Conservation (phyloP, 2,888 invertebrate genomes). For the Drosophila pseudotalamancana region DNA sequence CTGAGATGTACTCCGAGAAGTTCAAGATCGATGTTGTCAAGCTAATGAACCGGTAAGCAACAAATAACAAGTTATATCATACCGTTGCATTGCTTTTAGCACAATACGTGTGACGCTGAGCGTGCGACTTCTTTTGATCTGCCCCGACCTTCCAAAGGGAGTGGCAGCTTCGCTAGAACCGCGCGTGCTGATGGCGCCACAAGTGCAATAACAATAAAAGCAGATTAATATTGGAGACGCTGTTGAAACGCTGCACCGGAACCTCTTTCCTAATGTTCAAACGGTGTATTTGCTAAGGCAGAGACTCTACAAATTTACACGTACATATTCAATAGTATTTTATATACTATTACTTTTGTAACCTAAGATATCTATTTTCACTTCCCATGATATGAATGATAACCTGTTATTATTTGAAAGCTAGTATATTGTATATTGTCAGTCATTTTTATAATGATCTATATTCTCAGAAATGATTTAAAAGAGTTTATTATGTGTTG, state of each 20-base stretch:
- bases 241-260: slow-evolving; percentile 89
- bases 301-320: slow-evolving; percentile 65
- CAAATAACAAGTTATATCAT: background rate
- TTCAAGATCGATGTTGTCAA: slow-evolving; percentile 99
- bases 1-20: slow-evolving; percentile 99
- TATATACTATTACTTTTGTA: too few relatives aligned
- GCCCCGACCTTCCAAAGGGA: slow-evolving; percentile 3
- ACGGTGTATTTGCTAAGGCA: slow-evolving; percentile 86
- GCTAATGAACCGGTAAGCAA: slow-evolving; percentile 93
- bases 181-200: slow-evolving; percentile 83
- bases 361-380: too few relatives aligned
- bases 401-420: too few relatives aligned
- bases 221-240: slow-evolving; percentile 85
- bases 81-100: slow-evolving; percentile 80
- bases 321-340: too few relatives aligned
- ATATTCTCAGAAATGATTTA: too few relatives aligned
- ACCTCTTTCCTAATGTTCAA: slow-evolving; percentile 93
- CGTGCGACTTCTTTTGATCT: slow-evolving; percentile 52
- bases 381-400: too few relatives aligned
- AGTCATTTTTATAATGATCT: too few relatives aligned
- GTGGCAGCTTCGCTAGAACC: slow-evolving; percentile 33
- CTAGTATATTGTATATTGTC: too few relatives aligned
- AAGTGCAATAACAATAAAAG: slow-evolving; percentile 89
- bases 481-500: too few relatives aligned
- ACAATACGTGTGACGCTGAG: slow-evolving; percentile 82